Conservation (phyloP, 2,113 vertebrate genomes). For the Xenopus borealis region DNA sequence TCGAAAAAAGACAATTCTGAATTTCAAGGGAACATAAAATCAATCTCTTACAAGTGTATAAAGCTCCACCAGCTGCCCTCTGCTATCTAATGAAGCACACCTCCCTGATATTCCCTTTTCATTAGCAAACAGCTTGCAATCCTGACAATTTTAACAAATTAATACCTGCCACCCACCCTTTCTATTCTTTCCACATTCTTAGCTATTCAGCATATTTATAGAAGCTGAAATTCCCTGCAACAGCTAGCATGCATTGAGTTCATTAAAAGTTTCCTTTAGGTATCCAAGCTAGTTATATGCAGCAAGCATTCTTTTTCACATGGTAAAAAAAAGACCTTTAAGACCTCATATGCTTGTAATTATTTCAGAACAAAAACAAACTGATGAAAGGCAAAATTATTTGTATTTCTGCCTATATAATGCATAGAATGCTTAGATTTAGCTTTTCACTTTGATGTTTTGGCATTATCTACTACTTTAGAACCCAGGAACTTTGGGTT, state of each 20-base stretch:
- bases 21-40: conserved; percentile 26
- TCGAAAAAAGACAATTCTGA: not conserved
- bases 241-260: not conserved
- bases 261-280: not conserved
- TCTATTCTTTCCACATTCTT: not conserved
- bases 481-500: too few relatives aligned
- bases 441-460: too few relatives aligned
- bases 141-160: conserved; percentile 1
- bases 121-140: not conserved
- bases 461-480: too few relatives aligned
- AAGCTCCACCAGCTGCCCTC: conserved; percentile 9
- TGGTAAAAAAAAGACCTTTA: not conserved
- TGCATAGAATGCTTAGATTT: too few relatives aligned
- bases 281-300: too few relatives aligned
- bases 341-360: too few relatives aligned
- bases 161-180: not conserved
- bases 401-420: too few relatives aligned
- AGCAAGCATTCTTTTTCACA: not conserved
- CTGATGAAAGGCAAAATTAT: too few relatives aligned
- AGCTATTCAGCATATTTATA: conserved; percentile 1
- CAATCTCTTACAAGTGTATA: conserved; percentile 26
- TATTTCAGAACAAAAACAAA: too few relatives aligned
- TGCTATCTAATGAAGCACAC: not conserved
- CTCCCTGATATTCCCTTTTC: not conserved
- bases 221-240: not conserved